Evolutionary conservation across 2,797 vertebrate genomes (phyloP), one percentile per base, ranked within the genome.

Genomic region (Chromobotia macracanthus): DNA sequence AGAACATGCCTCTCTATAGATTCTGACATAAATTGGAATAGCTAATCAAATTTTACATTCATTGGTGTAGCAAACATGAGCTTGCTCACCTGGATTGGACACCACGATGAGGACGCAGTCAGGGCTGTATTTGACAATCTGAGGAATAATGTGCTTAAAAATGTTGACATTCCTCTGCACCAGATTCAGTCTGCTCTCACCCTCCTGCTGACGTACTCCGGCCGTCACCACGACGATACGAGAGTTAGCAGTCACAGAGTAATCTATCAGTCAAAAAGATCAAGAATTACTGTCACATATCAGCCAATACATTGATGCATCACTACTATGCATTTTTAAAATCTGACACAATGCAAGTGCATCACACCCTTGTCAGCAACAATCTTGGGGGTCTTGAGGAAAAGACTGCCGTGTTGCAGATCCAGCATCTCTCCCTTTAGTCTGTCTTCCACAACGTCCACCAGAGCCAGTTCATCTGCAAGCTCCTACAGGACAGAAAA

Each of bases 391-490:
- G 96, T 97, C 82, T 94, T 97, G 72, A 99, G 96, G 88, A 99
- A 99, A 76, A 99, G 88, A 80, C 95, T 97, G 56, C 97, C 97
- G 0, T 99, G 97, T 86, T 97, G 97, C 51, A 99, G 92, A 82
- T 99, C 97, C 97, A 99, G 94, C 96, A 97, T 95, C 87, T 98
- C 97, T 41, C 97, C 97, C 82, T 95, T 97, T 19, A 99, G 94
- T 73, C 95, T 96, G 80, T 99, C 97, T 90, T 98, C 97, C 84
- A 98, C 81, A 84, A 99, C 97, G 61, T 99, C 97, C 60, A 99
- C 96, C 35, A 99, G 88, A 50, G 97, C 97, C 83, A 99, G 91
- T 83, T 98, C 97, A 83, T 98, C 97, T 80, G 95, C 92, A 74
- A 98, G 90, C 53, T 92, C 94, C 97, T 99, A 71, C 15, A 41